These are phyloP conservation scores for Poicephalus meyeri DNA, from an alignment of 2,113 vertebrate genomes.

Conservation along the genomic window DNA sequence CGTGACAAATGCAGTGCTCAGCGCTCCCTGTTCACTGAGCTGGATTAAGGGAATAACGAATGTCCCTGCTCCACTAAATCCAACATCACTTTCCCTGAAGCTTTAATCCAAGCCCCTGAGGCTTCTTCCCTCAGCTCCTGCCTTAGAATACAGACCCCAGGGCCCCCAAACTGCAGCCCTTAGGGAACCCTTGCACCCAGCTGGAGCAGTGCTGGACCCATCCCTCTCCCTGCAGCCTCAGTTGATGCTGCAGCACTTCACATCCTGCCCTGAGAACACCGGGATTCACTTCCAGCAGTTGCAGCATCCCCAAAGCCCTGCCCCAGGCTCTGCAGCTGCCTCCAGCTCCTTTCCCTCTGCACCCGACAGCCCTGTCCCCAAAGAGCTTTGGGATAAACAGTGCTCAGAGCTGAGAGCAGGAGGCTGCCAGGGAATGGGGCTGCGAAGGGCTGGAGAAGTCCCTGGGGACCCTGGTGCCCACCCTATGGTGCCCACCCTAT, in stretches of 20 bases:
- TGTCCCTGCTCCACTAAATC: neutral
- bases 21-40: neutral
- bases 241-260: neutral
- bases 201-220: fast-evolving
- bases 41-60: neutral
- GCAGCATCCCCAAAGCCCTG: neutral
- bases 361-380: neutral
- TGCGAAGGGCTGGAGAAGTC: neutral
- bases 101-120: neutral
- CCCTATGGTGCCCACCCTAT: neutral
- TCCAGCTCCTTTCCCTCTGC: neutral
- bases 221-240: neutral
- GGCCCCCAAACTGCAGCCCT: neutral
- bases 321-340: neutral
- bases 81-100: neutral
- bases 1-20: fast-evolving
- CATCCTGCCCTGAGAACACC: fast-evolving
- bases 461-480: no score
- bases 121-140: neutral
- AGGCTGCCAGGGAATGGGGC: neutral
- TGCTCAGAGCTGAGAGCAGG: neutral
- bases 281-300: neutral
- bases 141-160: neutral
- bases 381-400: neutral
- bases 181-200: neutral